Base-by-base conservation (phyloP, 2,888 invertebrate species). In the Quadriops clusia region DNA sequence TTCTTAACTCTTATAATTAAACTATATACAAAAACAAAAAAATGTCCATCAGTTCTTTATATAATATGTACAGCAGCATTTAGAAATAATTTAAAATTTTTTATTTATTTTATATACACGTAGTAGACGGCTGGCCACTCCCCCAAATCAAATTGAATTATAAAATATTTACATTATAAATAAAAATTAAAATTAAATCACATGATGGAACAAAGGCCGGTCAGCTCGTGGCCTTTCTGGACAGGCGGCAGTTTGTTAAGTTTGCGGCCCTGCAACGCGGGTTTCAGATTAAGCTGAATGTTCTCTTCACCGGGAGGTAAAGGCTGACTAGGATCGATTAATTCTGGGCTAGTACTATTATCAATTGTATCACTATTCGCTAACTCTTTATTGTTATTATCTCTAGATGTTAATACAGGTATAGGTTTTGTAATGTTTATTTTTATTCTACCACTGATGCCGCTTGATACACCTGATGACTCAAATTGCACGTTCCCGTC, bases 141-240 rank as follows among this genome's bases (percentile, higher is more conserved):
- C n/a, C n/a, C n/a, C n/a, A n/a, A n/a, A n/a, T n/a, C n/a, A n/a
- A n/a, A n/a, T n/a, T n/a, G n/a, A n/a, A n/a, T n/a, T n/a, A n/a
- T n/a, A n/a, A n/a, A n/a, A n/a, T n/a, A n/a, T n/a, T n/a, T n/a
- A n/a, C n/a, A n/a, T n/a, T n/a, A n/a, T n/a, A n/a, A n/a, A n/a
- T n/a, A n/a, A n/a, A n/a, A n/a, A n/a, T n/a, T n/a, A 27, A 12
- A 33, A 32, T 28, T 31, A 32, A 41, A 58, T 70, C 67, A 85
- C 85, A 85, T 85, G 46, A 90, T 82, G 28, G 81, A 77, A 64
- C 90, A 90, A 44, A 90, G 65, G 16, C 84, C 89, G 1, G 89
- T 87, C 11, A 85, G 67, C 54, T 90, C 89, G 37, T 67, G 70
- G 16, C 87, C 89, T 54, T 72, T 78, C 34, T 68, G 65, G 23